phyloP scores from a whole-genome alignment of 1,140 invertebrate species.

The Rhyzopertha dominica region DNA sequence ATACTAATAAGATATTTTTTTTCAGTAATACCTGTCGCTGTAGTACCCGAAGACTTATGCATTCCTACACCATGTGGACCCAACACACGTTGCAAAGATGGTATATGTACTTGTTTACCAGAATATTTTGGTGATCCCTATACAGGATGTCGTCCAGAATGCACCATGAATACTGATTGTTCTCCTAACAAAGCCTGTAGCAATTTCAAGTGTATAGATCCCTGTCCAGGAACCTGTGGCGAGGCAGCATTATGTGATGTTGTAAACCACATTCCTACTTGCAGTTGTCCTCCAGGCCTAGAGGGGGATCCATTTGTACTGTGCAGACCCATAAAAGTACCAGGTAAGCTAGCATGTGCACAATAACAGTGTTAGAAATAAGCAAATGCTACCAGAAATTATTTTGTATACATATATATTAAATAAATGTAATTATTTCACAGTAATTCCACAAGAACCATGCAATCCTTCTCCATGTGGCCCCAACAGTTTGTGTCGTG shows the following conservation, averaged over 20 bases:
- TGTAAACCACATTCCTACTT: slow-evolving; percentile 68
- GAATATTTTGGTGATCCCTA: slow-evolving; percentile 63
- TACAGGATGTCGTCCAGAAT: slow-evolving; percentile 71
- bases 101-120: slow-evolving; percentile 56
- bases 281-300: slow-evolving; percentile 62
- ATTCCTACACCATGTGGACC: slow-evolving; percentile 57
- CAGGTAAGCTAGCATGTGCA: too few relatives aligned
- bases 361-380: too few relatives aligned
- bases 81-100: slow-evolving; percentile 60
- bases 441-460: slow-evolving; percentile 28
- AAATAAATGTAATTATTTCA: slow-evolving; percentile 13
- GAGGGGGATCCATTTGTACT: slow-evolving; percentile 64
- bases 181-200: slow-evolving; percentile 67
- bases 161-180: slow-evolving; percentile 79
- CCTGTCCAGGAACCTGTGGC: slow-evolving; percentile 73
- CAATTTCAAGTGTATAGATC: slow-evolving; percentile 69
- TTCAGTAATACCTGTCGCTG: too few relatives aligned
- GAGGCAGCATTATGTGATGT: slow-evolving; percentile 69
- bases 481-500: slow-evolving; percentile 59
- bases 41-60: slow-evolving; percentile 49
- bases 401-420: background rate
- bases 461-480: slow-evolving; percentile 59
- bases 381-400: too few relatives aligned
- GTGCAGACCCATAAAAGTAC: slow-evolving; percentile 50
- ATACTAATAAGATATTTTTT: slow-evolving; percentile 1